Percentiles rank a stretch among this genome's conserved stretches.
Conservation (phyloP, 2,797 vertebrate species). For the Australoheros facetus region DNA sequence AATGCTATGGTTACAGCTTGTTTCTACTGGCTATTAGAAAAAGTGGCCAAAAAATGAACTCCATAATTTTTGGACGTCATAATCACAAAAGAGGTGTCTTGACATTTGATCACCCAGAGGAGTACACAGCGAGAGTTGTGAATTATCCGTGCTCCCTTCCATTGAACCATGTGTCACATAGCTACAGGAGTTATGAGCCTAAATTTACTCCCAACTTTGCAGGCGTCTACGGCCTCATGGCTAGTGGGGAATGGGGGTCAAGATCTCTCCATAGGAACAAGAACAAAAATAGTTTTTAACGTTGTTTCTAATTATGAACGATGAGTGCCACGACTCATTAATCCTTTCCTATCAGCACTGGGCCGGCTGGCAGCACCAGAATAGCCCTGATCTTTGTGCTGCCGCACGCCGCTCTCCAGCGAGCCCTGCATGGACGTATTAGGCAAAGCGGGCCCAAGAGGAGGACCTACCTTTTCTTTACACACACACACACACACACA, state of each 20-base stretch:
- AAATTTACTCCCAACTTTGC: constrained; percentile 80
- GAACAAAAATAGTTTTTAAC: constrained; percentile 85
- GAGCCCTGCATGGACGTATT: constrained; percentile 86
- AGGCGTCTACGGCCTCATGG: constrained; percentile 63
- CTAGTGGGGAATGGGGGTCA: constrained; percentile 68
- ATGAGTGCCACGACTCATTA: constrained; percentile 89
- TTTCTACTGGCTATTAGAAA: not conserved
- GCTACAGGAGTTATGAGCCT: constrained; percentile 72
- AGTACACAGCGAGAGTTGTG: constrained; percentile 52
- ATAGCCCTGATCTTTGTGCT: constrained; percentile 89
- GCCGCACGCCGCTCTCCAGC: constrained; percentile 74
- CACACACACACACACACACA: constrained; percentile 11
- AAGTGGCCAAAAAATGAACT: not conserved
- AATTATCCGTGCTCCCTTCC: constrained; percentile 62
- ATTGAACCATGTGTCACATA: constrained; percentile 70
- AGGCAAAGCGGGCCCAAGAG: constrained; percentile 76
- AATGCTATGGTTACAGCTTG: not conserved
- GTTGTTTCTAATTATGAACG: constrained; percentile 92
- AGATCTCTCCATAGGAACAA: constrained; percentile 86
- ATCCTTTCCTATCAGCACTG: constrained; percentile 88
- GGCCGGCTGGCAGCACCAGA: constrained; percentile 86
- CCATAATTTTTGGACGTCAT: constrained; percentile 31
- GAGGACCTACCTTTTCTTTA: constrained; percentile 62
- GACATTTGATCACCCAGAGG: constrained; percentile 58
- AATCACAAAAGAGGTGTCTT: constrained; percentile 49